Percentiles rank a stretch among this genome's conserved stretches.
phyloP scores from a whole-genome alignment of 2,888 invertebrate species.

The Abscondita cerata region DNA sequence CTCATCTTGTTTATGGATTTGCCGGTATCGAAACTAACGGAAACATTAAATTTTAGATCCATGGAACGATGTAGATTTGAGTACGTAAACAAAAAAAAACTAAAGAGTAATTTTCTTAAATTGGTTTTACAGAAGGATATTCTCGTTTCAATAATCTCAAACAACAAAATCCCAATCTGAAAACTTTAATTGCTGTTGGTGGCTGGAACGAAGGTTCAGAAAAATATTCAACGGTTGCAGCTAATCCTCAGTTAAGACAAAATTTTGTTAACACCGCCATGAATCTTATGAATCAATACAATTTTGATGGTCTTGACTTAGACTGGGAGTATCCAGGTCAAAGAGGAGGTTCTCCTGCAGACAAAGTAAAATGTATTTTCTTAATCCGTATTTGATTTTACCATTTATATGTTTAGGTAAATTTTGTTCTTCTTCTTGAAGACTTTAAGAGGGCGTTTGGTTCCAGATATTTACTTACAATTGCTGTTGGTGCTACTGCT shows the following conservation, averaged over 20 bases:
- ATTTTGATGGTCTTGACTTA: conserved; percentile 62
- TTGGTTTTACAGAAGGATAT: conserved; percentile 42
- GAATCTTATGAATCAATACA: conserved; percentile 56
- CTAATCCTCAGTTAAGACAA: conserved; percentile 49
- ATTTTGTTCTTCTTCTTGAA: conserved; percentile 30
- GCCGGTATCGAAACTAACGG: conserved; percentile 57
- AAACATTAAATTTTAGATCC: conserved; percentile 14
- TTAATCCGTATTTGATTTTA: too few species aligned
- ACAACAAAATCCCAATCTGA: conserved; percentile 55
- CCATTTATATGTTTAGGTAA: conserved; percentile 42
- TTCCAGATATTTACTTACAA: conserved; percentile 57
- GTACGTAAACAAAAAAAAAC: not conserved
- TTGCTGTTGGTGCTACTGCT: conserved; percentile 66
- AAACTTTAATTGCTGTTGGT: conserved; percentile 60
- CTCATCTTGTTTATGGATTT: conserved; percentile 63
- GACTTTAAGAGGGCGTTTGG: not conserved
- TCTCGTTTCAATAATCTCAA: conserved; percentile 56
- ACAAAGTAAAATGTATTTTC: conserved; percentile 27
- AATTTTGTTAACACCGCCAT: conserved; percentile 59
- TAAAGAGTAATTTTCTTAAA: too few species aligned
- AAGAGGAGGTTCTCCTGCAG: conserved; percentile 19
- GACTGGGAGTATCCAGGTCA: conserved; percentile 62
- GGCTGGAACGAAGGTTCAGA: conserved; percentile 60
- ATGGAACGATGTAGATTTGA: conserved; percentile 22
- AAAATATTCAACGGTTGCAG: conserved; percentile 55